Evolutionary conservation across 1,140 invertebrate genomes (phyloP), one percentile per base, ranked within the genome.

Genomic region (Brachionus calyciflorus): DNA sequence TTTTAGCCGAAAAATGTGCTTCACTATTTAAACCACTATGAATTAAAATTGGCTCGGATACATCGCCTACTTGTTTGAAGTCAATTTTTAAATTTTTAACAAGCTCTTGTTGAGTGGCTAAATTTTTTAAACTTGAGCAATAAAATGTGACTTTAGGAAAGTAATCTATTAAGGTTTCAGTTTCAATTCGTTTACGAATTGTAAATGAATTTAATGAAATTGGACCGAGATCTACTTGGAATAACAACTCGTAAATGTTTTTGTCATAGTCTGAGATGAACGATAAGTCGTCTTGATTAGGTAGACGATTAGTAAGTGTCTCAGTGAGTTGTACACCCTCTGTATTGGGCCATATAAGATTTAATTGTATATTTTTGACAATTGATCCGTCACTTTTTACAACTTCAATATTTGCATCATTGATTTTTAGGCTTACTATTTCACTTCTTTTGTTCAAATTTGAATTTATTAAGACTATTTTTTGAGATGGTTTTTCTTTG

Each of bases 1-100:
- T 78, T 81, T 80, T 24, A 76, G 53, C 0, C 77, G 77, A 41
- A 78, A 78, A 53, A 21, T 40, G 19, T 28, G 60, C 69, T n/a
- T 77, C 57, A 46, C 9, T n/a, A 2, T 70, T 70, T n/a, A 44
- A n/a, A 21, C 60, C 60, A 26, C 37, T 21, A 26, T 65, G 33
- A 21, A 65, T 41, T 26, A 26, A 44, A 26, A 65, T 65, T 10
- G 21, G 9, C 21, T 63, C 57, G 17, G n/a, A 33, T 37, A 44
- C 41, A 65, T 24, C 40, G 24, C 24, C 24, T 12, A 26, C 24
- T 44, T 65, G 17, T 65, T 65, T 41, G 14, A 65, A 41, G 7
- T 65, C 21, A 44, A 65, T 46, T 60, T 60, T 60, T 37, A 60
- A 60, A 60, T 37, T 60, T 60, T 60, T 60, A 1, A 60, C 19